Percentiles rank a stretch among this genome's conserved stretches.
phyloP scores from a whole-genome alignment of 2,888 invertebrate species.

The Nematopogon swammerdamellus region DNA sequence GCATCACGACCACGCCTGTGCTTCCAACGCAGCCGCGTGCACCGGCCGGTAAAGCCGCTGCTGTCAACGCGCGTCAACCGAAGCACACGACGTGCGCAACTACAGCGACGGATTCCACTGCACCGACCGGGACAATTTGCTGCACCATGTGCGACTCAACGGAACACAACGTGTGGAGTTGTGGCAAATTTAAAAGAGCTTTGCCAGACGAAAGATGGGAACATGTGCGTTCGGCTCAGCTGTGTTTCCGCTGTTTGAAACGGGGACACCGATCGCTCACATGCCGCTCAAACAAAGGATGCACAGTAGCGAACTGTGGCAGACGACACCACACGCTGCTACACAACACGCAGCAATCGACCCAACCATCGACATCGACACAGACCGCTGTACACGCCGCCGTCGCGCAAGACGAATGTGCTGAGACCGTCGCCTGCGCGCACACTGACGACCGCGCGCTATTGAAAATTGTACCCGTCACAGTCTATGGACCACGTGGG shows the following conservation, averaged over 20 bases:
- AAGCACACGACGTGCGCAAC: not conserved
- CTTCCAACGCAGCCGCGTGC: not conserved
- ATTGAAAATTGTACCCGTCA: not conserved
- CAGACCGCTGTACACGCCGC: not conserved
- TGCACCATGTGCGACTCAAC: not conserved
- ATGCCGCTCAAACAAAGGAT: constrained; percentile 2
- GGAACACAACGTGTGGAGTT: not conserved
- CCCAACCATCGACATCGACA: not conserved
- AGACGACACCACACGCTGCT: constrained; percentile 5
- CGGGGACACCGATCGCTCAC: not conserved
- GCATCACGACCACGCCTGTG: not conserved
- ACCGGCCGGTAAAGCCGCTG: not conserved
- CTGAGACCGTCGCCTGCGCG: not conserved
- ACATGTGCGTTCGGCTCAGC: not conserved
- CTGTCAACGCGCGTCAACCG: not conserved
- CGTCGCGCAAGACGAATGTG: not conserved
- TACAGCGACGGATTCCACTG: not conserved
- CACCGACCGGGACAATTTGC: not conserved
- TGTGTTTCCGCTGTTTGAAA: constrained; percentile 7
- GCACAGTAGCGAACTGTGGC: constrained; percentile 4
- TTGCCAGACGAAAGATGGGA: not conserved
- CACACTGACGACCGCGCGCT: not conserved
- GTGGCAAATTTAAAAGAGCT: not conserved
- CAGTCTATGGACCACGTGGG: not conserved
- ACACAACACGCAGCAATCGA: constrained; percentile 1